Conservation (phyloP, 2,113 vertebrate species). For the Brachionichthys hirsutus region DNA sequence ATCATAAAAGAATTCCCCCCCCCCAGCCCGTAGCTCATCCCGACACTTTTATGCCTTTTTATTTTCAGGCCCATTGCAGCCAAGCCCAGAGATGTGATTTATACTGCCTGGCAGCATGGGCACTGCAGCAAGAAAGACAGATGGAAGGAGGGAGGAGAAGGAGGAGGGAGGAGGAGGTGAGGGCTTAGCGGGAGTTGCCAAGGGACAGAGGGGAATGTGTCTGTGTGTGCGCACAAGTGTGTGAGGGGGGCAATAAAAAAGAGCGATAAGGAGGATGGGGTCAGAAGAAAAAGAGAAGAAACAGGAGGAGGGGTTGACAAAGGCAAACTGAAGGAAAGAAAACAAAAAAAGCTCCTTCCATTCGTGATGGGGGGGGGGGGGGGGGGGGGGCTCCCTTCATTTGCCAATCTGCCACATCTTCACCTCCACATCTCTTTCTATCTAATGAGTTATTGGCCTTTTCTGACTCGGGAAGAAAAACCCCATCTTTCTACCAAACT, state of each 20-base stretch:
- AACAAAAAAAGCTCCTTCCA: slow-evolving; percentile 34
- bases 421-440: slow-evolving; percentile 52
- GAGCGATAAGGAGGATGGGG: slow-evolving; percentile 41
- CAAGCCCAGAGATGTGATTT: slow-evolving; percentile 77
- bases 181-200: slow-evolving; percentile 50
- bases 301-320: slow-evolving; percentile 18
- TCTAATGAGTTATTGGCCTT: slow-evolving; percentile 75
- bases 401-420: slow-evolving; percentile 42
- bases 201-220: slow-evolving; percentile 42
- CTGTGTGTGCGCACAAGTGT: slow-evolving; percentile 6
- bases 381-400: slow-evolving; percentile 23
- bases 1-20: slow-evolving; percentile 79
- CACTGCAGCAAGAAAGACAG: slow-evolving; percentile 77
- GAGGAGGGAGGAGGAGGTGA: slow-evolving; percentile 18
- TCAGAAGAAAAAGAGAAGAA: slow-evolving; percentile 27
- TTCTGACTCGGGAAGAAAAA: slow-evolving; percentile 69
- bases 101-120: slow-evolving; percentile 78
- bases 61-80: slow-evolving; percentile 80
- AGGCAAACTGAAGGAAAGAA: slow-evolving; percentile 25
- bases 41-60: slow-evolving; percentile 80
- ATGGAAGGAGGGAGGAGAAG: slow-evolving; percentile 59
- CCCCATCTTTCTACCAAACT: slow-evolving; percentile 67
- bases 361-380: slow-evolving; percentile 28
- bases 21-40: slow-evolving; percentile 77
- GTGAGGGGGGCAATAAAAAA: slow-evolving; percentile 35